Evolutionary conservation across 2,888 invertebrate species (phyloP).

Genomic region (Drosophila crucigera): DNA sequence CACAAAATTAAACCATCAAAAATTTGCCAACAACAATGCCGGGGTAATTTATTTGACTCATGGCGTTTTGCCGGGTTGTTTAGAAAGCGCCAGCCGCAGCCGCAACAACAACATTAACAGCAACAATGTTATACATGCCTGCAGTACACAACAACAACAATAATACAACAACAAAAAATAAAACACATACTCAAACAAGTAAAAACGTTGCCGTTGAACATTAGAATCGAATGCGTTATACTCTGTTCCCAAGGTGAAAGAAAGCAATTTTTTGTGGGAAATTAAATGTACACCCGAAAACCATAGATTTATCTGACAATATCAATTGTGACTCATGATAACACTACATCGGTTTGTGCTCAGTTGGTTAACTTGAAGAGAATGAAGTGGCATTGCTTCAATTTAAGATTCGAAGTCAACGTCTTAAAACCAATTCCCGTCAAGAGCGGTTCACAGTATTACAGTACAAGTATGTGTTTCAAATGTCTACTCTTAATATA

Average conservation of each 20-base stretch:
- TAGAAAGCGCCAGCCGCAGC: conserved; percentile 68
- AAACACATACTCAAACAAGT: conserved; percentile 28
- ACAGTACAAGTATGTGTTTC: background rate
- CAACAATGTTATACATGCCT: conserved; percentile 30
- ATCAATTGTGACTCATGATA: background rate
- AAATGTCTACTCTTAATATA: background rate
- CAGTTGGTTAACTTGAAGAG: background rate
- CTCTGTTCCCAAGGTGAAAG: background rate
- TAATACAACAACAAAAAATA: background rate
- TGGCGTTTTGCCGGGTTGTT: conserved; percentile 74
- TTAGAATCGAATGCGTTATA: background rate
- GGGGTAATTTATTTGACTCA: conserved; percentile 81
- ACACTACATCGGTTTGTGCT: background rate
- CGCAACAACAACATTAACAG: conserved; percentile 43
- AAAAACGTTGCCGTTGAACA: background rate
- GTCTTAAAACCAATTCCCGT: background rate
- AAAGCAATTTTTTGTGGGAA: background rate
- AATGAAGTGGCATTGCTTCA: background rate
- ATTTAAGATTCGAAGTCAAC: background rate
- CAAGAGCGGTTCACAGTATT: background rate
- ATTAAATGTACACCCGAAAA: background rate
- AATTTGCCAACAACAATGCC: conserved; percentile 81
- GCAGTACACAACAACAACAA: conserved; percentile 52
- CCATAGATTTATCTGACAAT: background rate
- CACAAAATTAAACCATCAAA: conserved; percentile 83